Conservation (phyloP, 2,888 invertebrate species). For the Cybosia mesomella region DNA sequence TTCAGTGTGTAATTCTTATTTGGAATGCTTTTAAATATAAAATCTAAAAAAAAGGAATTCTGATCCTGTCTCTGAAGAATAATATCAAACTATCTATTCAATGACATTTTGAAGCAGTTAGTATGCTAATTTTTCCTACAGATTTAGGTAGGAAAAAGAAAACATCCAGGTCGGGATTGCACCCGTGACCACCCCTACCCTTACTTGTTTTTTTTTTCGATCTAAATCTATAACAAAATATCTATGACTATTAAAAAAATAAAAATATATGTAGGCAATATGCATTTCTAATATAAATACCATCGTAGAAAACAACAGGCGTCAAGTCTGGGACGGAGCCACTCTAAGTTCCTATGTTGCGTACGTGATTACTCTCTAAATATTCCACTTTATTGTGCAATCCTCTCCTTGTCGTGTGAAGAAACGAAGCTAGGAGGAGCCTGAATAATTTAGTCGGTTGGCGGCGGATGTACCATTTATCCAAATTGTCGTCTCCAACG, state of each 20-base stretch:
- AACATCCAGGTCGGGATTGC: too few relatives aligned
- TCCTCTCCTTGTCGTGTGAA: conserved; percentile 78
- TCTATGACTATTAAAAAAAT: conserved; percentile 18
- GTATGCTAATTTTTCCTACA: too few relatives aligned
- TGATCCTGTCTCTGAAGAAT: background rate
- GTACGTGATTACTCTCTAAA: conserved; percentile 83
- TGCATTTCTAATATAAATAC: conserved; percentile 66
- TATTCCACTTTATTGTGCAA: conserved; percentile 83
- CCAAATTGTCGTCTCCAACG: conserved; percentile 78
- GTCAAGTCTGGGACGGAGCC: conserved; percentile 53
- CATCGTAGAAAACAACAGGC: conserved; percentile 58
- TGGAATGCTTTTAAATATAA: background rate
- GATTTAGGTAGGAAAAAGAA: too few relatives aligned
- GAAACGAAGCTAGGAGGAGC: conserved; percentile 70
- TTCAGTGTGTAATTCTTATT: background rate
- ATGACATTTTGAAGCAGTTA: too few relatives aligned
- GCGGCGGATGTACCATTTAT: conserved; percentile 81
- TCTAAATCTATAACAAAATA: conserved; percentile 9
- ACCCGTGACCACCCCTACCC: too few relatives aligned
- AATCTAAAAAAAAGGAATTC: background rate
- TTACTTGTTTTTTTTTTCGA: too few relatives aligned
- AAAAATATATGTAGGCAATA: conserved; percentile 53
- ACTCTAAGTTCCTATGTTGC: conserved; percentile 66
- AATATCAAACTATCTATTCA: too few relatives aligned
- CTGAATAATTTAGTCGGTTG: conserved; percentile 81